Conservation (phyloP, 2,113 vertebrate species). For the Mola mola region DNA sequence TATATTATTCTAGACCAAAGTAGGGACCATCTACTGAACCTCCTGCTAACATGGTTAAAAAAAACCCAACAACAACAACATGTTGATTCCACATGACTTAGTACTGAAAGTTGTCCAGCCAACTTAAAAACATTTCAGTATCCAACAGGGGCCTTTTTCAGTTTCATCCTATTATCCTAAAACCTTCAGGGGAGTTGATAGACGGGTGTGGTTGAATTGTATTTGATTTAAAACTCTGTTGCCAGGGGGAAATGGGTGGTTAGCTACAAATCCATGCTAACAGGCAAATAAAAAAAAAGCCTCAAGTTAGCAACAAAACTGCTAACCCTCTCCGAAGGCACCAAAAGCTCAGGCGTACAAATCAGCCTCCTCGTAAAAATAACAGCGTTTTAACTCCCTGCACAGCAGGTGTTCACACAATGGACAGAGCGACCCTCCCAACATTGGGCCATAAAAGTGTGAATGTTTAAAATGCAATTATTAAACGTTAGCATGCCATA, state of each 20-base stretch:
- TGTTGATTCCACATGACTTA: no score
- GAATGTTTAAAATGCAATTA: no score
- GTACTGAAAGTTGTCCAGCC: background rate
- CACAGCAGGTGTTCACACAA: constrained; percentile 36
- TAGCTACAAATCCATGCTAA: constrained; percentile 57
- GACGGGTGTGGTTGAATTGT: constrained; percentile 11
- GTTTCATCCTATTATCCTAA: constrained; percentile 28
- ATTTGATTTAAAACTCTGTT: constrained; percentile 56
- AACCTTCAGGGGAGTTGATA: constrained; percentile 9
- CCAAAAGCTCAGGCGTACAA: constrained; percentile 37
- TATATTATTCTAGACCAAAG: no score
- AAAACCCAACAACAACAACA: no score
- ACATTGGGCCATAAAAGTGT: constrained; percentile 29
- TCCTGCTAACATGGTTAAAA: no score
- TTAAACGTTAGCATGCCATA: constrained; percentile 1
- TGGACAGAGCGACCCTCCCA: constrained; percentile 9
- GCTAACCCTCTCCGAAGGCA: constrained; percentile 37
- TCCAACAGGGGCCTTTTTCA: background rate
- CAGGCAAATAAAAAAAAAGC: constrained; percentile 53
- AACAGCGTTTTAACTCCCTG: constrained; percentile 32
- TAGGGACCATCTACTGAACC: no score
- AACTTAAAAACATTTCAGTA: background rate
- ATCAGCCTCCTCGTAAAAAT: constrained; percentile 52
- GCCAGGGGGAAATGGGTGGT: constrained; percentile 32
- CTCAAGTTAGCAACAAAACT: constrained; percentile 51